Evolutionary conservation across 2,113 vertebrate species (phyloP), one percentile per base, ranked within the genome.

Genomic region (Proterorhinus semilunaris): DNA sequence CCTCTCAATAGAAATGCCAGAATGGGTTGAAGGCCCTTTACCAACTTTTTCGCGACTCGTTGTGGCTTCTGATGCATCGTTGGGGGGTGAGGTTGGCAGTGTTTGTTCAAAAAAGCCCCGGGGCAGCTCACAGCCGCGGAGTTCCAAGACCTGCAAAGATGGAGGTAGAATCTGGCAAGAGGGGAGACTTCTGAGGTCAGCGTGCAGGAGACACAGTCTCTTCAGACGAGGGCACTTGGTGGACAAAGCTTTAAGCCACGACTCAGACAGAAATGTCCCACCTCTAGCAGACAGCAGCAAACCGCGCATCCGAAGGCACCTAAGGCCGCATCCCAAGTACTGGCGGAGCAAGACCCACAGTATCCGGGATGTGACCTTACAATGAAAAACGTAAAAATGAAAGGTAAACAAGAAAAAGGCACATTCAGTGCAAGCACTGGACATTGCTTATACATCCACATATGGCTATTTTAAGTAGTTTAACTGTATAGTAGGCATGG

Each of bases 341-440:
- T 91, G 92, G 62, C 92, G 90, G 65, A 93, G 76, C 53, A 94
- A 72, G 54, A 87, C 71, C 93, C 93, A 94, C 27, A 94, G 91
- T 62, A 91, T 86, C 44, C 91, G 91, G 11, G 90, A 91, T 1
- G 90, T 90, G 84, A 93, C 88, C 93, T 94, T 71, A 73, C 65
- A 83, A 58, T 82, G 15, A 66, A 68, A 62, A 43, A 21, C 54
- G 73, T 43, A 10, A 6, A 10, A 6, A 42, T 42, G 52, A 16
- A 48, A 12, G 45, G 36, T 55, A 66, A 68, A 71, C 36, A 72
- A 12, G 67, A 42, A 68, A 10, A 27, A 10, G 27, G 27, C 62
- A 75, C 69, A n/a, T 10, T 11, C 27, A 72, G 63, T 80, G 57
- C 59, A 69, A 73, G 58, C 36, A 13, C 63, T n/a, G 73, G 42